Evolutionary conservation across 1,140 invertebrate genomes (phyloP).

Genomic region (Agrypnia vestita): DNA sequence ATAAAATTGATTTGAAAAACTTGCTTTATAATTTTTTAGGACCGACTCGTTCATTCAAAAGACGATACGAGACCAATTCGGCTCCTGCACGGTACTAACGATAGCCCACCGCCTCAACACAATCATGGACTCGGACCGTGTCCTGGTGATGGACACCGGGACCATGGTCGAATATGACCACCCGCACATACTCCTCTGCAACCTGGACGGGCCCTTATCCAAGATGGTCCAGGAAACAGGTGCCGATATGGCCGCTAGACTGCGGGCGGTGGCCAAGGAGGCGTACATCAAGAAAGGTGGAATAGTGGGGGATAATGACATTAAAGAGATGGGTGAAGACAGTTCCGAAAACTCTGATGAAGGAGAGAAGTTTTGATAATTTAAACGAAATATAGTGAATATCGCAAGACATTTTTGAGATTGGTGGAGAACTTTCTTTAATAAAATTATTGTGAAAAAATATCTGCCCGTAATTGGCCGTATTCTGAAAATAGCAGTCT

Average conservation of each 20-base stretch:
- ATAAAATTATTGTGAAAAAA: no score
- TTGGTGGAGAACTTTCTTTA: no score
- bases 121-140: slow-evolving; percentile 85
- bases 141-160: slow-evolving; percentile 84
- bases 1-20: background rate
- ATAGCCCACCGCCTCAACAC: slow-evolving; percentile 86
- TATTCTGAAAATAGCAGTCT: no score
- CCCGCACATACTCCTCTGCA: slow-evolving; percentile 76
- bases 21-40: slow-evolving; percentile 66
- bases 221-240: slow-evolving; percentile 82
- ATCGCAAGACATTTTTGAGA: no score
- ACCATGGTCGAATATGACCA: slow-evolving; percentile 75
- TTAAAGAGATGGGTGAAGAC: no score
- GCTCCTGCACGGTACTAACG: slow-evolving; percentile 81
- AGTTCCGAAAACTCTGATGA: background rate
- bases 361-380: background rate
- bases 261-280: slow-evolving; percentile 39
- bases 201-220: slow-evolving; percentile 77
- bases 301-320: background rate
- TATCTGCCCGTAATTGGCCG: no score
- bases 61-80: slow-evolving; percentile 77
- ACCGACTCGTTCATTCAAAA: slow-evolving; percentile 77
- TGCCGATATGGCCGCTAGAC: slow-evolving; percentile 63
- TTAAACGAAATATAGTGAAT: no score
- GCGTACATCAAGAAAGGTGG: slow-evolving; percentile 42